These are phyloP conservation scores for Celastrina argiolus DNA, from an alignment of 2,888 invertebrate species.

Conservation along the genomic window DNA sequence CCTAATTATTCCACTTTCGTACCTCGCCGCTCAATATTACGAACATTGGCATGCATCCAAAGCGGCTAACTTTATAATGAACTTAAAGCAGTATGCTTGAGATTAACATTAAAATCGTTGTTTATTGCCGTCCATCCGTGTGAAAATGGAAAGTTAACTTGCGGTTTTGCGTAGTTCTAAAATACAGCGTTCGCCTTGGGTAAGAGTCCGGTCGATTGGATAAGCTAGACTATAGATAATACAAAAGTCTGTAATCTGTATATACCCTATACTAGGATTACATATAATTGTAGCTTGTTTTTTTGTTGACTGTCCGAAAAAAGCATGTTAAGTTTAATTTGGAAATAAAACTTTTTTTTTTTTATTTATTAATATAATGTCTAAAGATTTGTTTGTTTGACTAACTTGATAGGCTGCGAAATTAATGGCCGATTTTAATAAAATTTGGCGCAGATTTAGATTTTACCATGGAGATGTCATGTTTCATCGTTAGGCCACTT, in stretches of 20 bases:
- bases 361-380: no score
- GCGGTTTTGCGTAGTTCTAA: background rate
- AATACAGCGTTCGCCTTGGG: background rate
- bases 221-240: background rate
- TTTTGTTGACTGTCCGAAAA: no score
- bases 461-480: no score
- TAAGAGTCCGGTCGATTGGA: background rate
- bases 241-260: background rate
- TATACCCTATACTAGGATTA: no score
- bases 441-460: no score
- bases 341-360: no score
- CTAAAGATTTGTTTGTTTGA: no score
- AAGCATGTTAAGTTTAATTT: no score
- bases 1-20: constrained; percentile 13
- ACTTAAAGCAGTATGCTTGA: background rate
- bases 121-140: background rate
- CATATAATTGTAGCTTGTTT: no score
- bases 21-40: constrained; percentile 10
- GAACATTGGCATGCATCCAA: background rate
- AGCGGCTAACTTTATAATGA: background rate
- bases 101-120: background rate
- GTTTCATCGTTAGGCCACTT: no score
- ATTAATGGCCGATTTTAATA: no score
- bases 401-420: no score
- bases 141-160: background rate